phyloP scores from a whole-genome alignment of 2,888 invertebrate species.

The Scaptomyza reducta region DNA sequence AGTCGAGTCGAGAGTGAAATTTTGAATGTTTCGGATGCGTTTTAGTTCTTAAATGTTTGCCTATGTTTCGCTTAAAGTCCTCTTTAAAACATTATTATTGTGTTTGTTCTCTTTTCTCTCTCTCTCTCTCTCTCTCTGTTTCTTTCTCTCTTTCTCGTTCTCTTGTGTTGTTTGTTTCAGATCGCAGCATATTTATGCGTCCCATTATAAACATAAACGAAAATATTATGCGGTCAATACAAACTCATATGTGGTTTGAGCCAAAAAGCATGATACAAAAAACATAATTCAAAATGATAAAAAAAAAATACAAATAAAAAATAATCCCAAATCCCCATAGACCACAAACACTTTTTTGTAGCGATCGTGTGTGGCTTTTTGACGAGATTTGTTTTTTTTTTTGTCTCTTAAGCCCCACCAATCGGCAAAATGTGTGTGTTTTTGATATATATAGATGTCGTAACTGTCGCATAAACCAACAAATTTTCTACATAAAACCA shows the following conservation, averaged over 20 bases:
- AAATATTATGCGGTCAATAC: slow-evolving; percentile 82
- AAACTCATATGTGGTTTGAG: slow-evolving; percentile 78
- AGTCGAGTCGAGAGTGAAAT: slow-evolving; percentile 19
- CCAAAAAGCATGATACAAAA: slow-evolving; percentile 47
- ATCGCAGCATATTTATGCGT: slow-evolving; percentile 82
- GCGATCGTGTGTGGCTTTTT: slow-evolving; percentile 54
- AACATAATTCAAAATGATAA: neutral
- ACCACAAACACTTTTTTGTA: slow-evolving; percentile 50
- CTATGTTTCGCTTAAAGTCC: slow-evolving; percentile 40
- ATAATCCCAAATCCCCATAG: slow-evolving; percentile 23
- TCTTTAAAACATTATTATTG: slow-evolving; percentile 62
- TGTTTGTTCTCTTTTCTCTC: slow-evolving; percentile 57
- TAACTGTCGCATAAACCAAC: slow-evolving; percentile 44
- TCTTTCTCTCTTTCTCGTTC: slow-evolving; percentile 27
- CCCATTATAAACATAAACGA: slow-evolving; percentile 80
- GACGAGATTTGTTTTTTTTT: slow-evolving; percentile 43
- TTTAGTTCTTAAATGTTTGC: slow-evolving; percentile 28
- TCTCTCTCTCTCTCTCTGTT: slow-evolving; percentile 24
- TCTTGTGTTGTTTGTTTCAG: slow-evolving; percentile 68
- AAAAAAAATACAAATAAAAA: slow-evolving; percentile 1
- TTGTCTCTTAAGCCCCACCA: slow-evolving; percentile 66
- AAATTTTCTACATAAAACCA: slow-evolving; percentile 62
- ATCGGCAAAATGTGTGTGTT: slow-evolving; percentile 39
- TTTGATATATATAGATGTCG: slow-evolving; percentile 57
- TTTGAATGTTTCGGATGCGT: slow-evolving; percentile 24